A percentile compares a stretch with the other conserved stretches of the same genome.
phyloP scores from a whole-genome alignment of 2,888 invertebrate species.

The Orthonychiurus folsomi region DNA sequence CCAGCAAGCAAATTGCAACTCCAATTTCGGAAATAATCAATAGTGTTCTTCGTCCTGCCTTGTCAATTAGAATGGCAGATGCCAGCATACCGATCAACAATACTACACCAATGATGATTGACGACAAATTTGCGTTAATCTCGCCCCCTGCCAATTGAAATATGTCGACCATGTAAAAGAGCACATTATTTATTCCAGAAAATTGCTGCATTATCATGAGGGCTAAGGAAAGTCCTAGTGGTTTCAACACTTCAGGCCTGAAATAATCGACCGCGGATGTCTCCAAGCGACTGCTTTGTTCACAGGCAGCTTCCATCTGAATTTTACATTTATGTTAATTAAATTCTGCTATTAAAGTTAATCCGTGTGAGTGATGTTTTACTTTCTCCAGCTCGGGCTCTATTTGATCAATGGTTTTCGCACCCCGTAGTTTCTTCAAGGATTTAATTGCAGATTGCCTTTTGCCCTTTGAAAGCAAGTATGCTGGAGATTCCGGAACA shows the following conservation, averaged over 20 bases:
- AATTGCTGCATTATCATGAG: neutral
- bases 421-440: slow-evolving; percentile 27
- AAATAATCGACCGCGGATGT: neutral
- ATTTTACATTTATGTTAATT: neutral
- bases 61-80: slow-evolving; percentile 60
- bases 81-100: slow-evolving; percentile 54
- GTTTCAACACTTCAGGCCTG: neutral
- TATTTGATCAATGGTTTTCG: neutral
- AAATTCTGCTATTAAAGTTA: no score
- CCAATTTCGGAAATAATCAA: slow-evolving; percentile 64
- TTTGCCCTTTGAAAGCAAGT: slow-evolving; percentile 26
- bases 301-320: neutral
- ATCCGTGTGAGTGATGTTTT: neutral
- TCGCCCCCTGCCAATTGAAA: slow-evolving; percentile 51
- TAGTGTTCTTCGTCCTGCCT: slow-evolving; percentile 66
- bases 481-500: slow-evolving; percentile 57
- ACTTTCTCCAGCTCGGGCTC: neutral
- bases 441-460: slow-evolving; percentile 22
- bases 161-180: slow-evolving; percentile 66
- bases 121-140: slow-evolving; percentile 5
- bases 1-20: slow-evolving; percentile 60
- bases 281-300: neutral
- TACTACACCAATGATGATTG: slow-evolving; percentile 7
- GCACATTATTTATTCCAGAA: slow-evolving; percentile 57
- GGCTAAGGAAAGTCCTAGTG: neutral